phyloP scores from a whole-genome alignment of 1,140 invertebrate species.

The Drosophila obscura region DNA sequence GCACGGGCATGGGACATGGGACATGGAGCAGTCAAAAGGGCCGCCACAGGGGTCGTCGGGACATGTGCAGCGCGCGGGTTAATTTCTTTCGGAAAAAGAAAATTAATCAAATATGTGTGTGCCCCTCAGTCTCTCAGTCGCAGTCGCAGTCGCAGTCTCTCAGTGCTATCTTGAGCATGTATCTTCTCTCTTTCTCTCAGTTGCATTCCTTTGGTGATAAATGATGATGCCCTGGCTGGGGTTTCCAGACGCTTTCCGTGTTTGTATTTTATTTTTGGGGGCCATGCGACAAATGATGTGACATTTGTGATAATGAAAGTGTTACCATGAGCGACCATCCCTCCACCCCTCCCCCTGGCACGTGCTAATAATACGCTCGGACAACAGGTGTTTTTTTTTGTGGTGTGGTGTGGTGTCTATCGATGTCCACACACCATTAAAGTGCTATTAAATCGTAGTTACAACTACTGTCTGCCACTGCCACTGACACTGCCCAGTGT shows the following conservation, averaged over 20 bases:
- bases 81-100: slow-evolving; percentile 83
- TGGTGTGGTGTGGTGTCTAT: slow-evolving; percentile 28
- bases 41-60: slow-evolving; percentile 57
- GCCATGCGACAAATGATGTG: slow-evolving; percentile 81
- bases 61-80: slow-evolving; percentile 75
- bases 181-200: slow-evolving; percentile 25
- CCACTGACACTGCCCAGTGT: slow-evolving; percentile 6
- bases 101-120: slow-evolving; percentile 79
- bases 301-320: slow-evolving; percentile 81
- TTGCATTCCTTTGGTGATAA: slow-evolving; percentile 79
- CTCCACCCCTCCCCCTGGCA: slow-evolving; percentile 18
- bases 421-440: slow-evolving; percentile 74
- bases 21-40: slow-evolving; percentile 63
- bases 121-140: neutral
- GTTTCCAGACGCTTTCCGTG: slow-evolving; percentile 8
- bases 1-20: slow-evolving; percentile 12
- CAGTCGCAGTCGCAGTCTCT: neutral
- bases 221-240: slow-evolving; percentile 65
- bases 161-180: slow-evolving; percentile 46
- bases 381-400: slow-evolving; percentile 73
- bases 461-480: slow-evolving; percentile 47
- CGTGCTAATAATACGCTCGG: slow-evolving; percentile 48
- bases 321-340: slow-evolving; percentile 46
- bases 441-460: slow-evolving; percentile 79
- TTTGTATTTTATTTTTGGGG: slow-evolving; percentile 47